Evolutionary conservation across 2,797 vertebrate species (phyloP).

Genomic region (Anisognathus igniventris): DNA sequence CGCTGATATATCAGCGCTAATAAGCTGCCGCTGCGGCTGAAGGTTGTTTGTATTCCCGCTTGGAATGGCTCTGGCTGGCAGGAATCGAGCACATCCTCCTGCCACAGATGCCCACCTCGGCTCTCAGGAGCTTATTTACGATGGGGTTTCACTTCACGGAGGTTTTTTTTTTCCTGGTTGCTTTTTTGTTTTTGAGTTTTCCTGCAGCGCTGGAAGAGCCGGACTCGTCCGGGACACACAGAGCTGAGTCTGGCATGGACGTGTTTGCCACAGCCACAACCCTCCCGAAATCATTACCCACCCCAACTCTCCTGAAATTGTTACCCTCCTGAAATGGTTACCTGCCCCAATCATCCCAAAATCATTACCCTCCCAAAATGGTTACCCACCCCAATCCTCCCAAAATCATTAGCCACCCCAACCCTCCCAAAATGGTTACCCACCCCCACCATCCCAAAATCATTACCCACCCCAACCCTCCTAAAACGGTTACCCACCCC

Average conservation of each 20-base stretch:
- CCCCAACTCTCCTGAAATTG: too few relatives aligned
- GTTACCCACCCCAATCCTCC: too few relatives aligned
- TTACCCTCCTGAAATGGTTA: too few relatives aligned
- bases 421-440: too few relatives aligned
- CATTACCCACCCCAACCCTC: too few relatives aligned
- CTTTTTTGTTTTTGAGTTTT: not conserved
- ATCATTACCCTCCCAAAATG: too few relatives aligned
- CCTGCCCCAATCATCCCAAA: too few relatives aligned
- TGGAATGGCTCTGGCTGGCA: not conserved
- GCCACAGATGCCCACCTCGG: not conserved
- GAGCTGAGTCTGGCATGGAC: fast-evolving
- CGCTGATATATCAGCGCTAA: not conserved
- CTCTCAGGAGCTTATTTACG: not conserved
- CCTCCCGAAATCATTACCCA: too few relatives aligned
- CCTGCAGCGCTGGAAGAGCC: not conserved
- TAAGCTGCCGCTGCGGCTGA: not conserved
- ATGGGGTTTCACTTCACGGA: fast-evolving
- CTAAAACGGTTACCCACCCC: not conserved
- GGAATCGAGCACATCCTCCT: not conserved
- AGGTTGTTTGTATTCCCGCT: not conserved
- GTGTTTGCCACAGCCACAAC: not conserved
- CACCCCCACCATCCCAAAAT: too few relatives aligned
- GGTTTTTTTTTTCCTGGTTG: not conserved
- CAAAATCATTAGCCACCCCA: too few relatives aligned
- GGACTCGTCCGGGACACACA: fast-evolving